Evolutionary conservation across 37 sponge, comb jelly and placozoan species (phyloP).

Genomic region (Cladorhizidae sp.): DNA sequence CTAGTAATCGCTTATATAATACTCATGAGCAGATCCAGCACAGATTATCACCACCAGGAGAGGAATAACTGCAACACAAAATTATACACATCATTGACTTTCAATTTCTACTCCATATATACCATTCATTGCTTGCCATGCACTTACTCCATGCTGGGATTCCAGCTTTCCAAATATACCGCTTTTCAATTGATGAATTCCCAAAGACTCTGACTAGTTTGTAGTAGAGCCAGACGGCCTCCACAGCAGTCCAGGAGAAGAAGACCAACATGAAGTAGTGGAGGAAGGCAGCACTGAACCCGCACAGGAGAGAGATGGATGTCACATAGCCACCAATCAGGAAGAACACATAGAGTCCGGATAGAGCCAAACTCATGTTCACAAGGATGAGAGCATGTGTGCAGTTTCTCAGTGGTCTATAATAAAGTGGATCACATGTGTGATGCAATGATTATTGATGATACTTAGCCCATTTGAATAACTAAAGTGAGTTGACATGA

Average conservation of each 20-base stretch:
- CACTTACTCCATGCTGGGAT: slow-evolving; percentile 54
- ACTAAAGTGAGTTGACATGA: too few relatives aligned
- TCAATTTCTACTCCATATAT: too few relatives aligned
- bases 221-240: slow-evolving; percentile 51
- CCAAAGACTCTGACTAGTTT: slow-evolving; percentile 56
- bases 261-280: slow-evolving; percentile 71
- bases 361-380: slow-evolving; percentile 56
- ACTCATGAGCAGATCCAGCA: slow-evolving; percentile 43
- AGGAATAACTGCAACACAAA: slow-evolving; percentile 37
- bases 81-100: not conserved
- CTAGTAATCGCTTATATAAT: slow-evolving; percentile 15
- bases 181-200: not conserved
- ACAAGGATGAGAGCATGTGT: slow-evolving; percentile 44
- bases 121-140: not conserved
- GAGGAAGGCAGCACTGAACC: slow-evolving; percentile 44
- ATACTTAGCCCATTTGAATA: too few relatives aligned
- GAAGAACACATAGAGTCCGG: slow-evolving; percentile 53
- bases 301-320: slow-evolving; percentile 39
- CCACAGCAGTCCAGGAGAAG: slow-evolving; percentile 65
- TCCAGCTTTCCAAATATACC: slow-evolving; percentile 25
- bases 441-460: too few relatives aligned
- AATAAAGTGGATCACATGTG: too few relatives aligned
- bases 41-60: slow-evolving; percentile 20
- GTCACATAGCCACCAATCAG: slow-evolving; percentile 32
- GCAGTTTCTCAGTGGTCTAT: slow-evolving; percentile 43